Conservation (phyloP, 2,888 invertebrate genomes). For the Drosophila aldrichi region DNA sequence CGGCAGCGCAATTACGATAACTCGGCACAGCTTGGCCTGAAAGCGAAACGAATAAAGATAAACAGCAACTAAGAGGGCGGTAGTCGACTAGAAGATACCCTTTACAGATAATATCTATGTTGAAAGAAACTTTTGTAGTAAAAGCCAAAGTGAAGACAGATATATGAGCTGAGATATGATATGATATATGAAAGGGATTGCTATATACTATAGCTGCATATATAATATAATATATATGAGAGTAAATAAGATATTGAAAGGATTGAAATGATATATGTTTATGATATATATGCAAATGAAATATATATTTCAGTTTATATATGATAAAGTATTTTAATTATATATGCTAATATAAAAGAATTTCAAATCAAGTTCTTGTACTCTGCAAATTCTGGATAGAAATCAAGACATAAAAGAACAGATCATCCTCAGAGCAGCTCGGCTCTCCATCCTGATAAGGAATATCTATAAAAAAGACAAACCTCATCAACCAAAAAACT, state of each 20-base stretch:
- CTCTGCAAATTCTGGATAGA: neutral
- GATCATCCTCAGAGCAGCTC: neutral
- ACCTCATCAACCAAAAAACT: neutral
- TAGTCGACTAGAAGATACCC: neutral
- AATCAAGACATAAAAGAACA: no score
- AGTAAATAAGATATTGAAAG: neutral
- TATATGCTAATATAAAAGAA: neutral
- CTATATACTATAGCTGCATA: neutral
- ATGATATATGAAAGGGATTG: neutral
- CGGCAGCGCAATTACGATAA: slow-evolving; percentile 13
- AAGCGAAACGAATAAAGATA: neutral
- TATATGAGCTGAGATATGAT: neutral
- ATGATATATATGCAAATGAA: no score
- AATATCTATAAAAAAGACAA: neutral
- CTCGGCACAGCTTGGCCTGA: neutral
- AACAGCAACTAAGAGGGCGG: neutral
- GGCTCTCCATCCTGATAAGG: neutral
- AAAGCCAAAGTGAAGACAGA: neutral
- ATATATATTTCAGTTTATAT: no score
- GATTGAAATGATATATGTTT: neutral
- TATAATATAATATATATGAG: neutral
- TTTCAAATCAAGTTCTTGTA: neutral
- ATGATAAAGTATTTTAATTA: neutral
- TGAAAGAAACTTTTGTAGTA: neutral
- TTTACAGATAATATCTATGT: fast-evolving